phyloP scores from a whole-genome alignment of 2,797 vertebrate species.

The Podarcis siculus region DNA sequence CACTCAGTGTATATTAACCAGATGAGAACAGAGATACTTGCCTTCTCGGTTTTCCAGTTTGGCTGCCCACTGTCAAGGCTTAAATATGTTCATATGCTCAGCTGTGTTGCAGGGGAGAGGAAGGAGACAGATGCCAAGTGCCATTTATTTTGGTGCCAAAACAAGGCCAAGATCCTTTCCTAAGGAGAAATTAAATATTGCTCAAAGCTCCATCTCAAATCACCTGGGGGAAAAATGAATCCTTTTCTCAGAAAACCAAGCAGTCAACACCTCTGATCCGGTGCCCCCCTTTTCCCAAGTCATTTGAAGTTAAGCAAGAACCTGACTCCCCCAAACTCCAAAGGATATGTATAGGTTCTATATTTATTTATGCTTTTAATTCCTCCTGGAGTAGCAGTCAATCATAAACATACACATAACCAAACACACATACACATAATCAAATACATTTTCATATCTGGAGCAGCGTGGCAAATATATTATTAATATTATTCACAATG shows the following conservation, averaged over 20 bases:
- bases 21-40: not conserved
- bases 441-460: too few species aligned
- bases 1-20: not conserved
- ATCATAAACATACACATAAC: not conserved
- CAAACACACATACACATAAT: not conserved
- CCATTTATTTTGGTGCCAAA: not conserved
- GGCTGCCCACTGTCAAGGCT: too few species aligned
- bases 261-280: not conserved
- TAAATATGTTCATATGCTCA: not conserved
- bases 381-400: not conserved
- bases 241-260: not conserved
- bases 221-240: not conserved
- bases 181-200: not conserved
- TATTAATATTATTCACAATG: too few species aligned
- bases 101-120: not conserved
- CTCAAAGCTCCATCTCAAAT: not conserved
- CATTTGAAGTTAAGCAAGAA: too few species aligned
- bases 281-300: too few species aligned
- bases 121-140: not conserved
- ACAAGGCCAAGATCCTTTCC: not conserved
- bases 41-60: not conserved
- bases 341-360: not conserved
- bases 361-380: not conserved
- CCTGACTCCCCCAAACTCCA: too few species aligned
- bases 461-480: too few species aligned